Percentiles rank a stretch among this genome's conserved stretches.
These are phyloP conservation scores for Typhlichthys eigenmanni DNA, from an alignment of 2,797 vertebrate species.

Conservation along the genomic window DNA sequence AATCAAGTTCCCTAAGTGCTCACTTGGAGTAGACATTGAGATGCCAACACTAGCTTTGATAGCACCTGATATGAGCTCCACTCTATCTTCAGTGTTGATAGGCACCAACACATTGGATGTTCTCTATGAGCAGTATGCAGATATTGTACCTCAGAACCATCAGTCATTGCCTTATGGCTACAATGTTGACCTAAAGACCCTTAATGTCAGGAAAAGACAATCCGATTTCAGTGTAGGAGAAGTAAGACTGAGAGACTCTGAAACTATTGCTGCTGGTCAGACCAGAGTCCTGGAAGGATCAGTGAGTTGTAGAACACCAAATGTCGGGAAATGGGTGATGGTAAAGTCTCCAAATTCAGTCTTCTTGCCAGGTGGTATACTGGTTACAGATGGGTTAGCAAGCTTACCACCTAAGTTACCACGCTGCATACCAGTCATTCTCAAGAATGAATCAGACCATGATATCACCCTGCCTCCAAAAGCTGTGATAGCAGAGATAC, in stretches of 20 bases:
- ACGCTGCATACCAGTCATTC: slow-evolving; percentile 22
- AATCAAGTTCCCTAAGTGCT: neutral
- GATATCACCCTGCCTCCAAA: slow-evolving; percentile 20
- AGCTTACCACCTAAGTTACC: slow-evolving; percentile 5
- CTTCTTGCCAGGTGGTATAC: slow-evolving; percentile 24
- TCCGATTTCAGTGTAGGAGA: no score
- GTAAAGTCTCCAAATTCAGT: slow-evolving; percentile 13
- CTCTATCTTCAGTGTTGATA: no score
- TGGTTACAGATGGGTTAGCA: slow-evolving; percentile 10
- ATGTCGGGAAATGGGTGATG: slow-evolving; percentile 12
- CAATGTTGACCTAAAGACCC: no score
- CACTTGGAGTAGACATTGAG: no score
- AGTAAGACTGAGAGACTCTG: no score
- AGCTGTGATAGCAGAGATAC: slow-evolving; percentile 11
- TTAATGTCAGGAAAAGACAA: no score
- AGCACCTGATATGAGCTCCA: no score
- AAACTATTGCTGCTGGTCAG: neutral
- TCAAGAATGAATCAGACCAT: slow-evolving; percentile 34
- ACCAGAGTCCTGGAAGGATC: slow-evolving; percentile 27
- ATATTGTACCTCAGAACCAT: no score
- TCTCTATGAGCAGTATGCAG: no score
- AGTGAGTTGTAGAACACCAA: neutral
- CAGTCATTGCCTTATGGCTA: no score
- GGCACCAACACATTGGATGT: no score
- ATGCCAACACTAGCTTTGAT: no score